These are phyloP conservation scores for Parapristionchus giblindavisi DNA, from an alignment of 2,888 invertebrate genomes.

Conservation along the genomic window DNA sequence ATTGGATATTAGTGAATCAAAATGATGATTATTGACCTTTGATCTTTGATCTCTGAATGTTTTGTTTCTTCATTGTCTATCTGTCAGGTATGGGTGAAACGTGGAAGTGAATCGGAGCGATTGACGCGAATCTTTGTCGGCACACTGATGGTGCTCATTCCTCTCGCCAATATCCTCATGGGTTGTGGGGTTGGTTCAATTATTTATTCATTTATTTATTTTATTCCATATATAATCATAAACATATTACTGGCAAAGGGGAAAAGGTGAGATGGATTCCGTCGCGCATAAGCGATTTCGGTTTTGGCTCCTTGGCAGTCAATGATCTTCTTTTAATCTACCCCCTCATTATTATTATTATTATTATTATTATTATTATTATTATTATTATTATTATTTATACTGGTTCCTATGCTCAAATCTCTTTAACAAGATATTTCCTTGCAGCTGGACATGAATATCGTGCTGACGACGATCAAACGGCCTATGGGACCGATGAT, in stretches of 20 bases:
- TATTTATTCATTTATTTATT: no score
- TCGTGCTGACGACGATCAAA: conserved; percentile 69
- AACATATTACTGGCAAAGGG: no score
- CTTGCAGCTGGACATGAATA: conserved; percentile 62
- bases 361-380: not conserved
- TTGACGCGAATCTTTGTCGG: conserved; percentile 63
- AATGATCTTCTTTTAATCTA: not conserved
- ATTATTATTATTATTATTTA: conserved; percentile 12
- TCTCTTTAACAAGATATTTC: no score
- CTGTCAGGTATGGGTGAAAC: conserved; percentile 49
- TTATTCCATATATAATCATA: no score
- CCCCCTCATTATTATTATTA: not conserved
- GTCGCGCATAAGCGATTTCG: not conserved
- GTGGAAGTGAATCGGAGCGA: conserved; percentile 45
- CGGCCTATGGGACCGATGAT: conserved; percentile 73
- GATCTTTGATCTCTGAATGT: not conserved
- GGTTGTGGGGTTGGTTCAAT: conserved; percentile 69
- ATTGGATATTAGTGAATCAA: no score
- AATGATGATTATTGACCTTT: no score
- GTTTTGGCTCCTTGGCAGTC: not conserved
- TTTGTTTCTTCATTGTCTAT: not conserved
- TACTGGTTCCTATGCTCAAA: not conserved
- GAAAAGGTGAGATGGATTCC: not conserved
- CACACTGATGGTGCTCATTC: conserved; percentile 62
- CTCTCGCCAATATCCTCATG: conserved; percentile 67